Conservation (phyloP, 37 sponge, comb jelly and placozoan species). For the Theonella swinhoei region DNA sequence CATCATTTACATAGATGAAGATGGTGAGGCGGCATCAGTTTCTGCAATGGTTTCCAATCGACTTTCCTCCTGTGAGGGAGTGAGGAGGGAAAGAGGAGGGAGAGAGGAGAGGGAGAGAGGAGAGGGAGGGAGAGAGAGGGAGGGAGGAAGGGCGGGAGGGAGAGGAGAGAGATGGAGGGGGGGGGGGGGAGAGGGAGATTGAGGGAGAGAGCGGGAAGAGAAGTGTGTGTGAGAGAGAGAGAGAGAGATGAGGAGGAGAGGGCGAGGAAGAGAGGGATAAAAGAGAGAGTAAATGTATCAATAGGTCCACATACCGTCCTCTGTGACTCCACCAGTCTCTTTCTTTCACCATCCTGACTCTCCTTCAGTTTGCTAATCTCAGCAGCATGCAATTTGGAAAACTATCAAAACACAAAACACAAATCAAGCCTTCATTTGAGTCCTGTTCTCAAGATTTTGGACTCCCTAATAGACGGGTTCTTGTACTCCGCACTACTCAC, state of each 20-base stretch:
- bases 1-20: background rate
- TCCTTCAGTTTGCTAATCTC: background rate
- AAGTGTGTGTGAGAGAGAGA: background rate
- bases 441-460: background rate
- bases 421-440: too few relatives aligned
- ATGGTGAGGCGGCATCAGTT: background rate
- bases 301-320: background rate
- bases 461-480: background rate
- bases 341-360: background rate
- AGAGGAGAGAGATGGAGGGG: background rate
- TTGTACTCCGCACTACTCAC: background rate
- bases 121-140: background rate
- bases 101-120: background rate
- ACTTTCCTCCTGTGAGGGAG: background rate
- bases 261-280: background rate
- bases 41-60: background rate
- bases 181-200: background rate
- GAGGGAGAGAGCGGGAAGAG: background rate
- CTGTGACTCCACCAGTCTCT: background rate
- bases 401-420: background rate
- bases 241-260: background rate
- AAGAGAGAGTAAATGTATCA: too few relatives aligned
- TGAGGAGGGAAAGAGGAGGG: background rate
- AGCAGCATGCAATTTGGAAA: background rate
- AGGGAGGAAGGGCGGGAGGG: background rate